These are phyloP conservation scores for Alcis repandata DNA, from an alignment of 2,888 invertebrate species.

Conservation along the genomic window DNA sequence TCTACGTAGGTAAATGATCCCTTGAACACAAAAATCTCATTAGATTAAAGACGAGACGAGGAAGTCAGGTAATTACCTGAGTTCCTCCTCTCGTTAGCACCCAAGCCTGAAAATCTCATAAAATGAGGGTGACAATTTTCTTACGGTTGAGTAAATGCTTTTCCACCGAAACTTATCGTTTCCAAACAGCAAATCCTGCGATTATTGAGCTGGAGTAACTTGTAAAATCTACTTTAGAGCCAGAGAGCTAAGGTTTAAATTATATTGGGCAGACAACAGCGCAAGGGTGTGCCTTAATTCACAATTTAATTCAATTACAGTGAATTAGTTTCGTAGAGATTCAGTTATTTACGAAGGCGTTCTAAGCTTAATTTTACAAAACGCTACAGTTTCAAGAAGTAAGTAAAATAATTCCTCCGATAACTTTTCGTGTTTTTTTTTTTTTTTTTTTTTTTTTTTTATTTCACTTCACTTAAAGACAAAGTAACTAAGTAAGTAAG, in stretches of 20 bases:
- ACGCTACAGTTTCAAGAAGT: no score
- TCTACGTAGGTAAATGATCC: no score
- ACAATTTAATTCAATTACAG: neutral
- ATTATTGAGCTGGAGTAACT: conserved; percentile 52
- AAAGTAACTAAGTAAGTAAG: no score
- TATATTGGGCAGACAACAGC: conserved; percentile 40
- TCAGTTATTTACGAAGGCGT: neutral
- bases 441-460: no score
- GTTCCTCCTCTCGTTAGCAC: neutral
- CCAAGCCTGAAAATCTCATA: conserved; percentile 12
- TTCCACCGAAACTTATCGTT: conserved; percentile 65
- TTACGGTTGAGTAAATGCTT: conserved; percentile 52
- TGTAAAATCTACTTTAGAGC: conserved; percentile 21
- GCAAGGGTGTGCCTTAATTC: conserved; percentile 52
- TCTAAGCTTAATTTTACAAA: no score
- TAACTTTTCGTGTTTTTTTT: no score
- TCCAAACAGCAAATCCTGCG: conserved; percentile 66
- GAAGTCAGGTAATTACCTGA: no score
- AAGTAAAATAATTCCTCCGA: no score
- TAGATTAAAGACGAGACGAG: no score
- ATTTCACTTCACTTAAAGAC: no score
- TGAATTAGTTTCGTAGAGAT: conserved; percentile 1
- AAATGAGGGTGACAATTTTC: conserved; percentile 42
- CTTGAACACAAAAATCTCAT: no score
- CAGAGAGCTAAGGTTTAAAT: conserved; percentile 34